Evolutionary conservation across 2,113 vertebrate genomes (phyloP).

Genomic region (Forbesichthys papilliferus): DNA sequence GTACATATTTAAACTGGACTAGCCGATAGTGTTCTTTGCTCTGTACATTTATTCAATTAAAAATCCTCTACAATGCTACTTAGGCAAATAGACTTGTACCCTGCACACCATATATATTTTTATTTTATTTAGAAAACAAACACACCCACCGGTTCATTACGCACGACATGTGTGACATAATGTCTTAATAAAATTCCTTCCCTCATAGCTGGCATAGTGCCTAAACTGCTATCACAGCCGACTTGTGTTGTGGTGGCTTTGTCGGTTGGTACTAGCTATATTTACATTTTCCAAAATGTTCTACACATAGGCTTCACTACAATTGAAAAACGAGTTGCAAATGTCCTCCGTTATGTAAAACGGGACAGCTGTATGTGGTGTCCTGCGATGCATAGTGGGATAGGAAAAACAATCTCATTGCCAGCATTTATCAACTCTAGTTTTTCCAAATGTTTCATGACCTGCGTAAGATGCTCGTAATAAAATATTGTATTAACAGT

Average conservation of each 20-base stretch:
- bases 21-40: no score
- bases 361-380: neutral
- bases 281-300: conserved; percentile 8
- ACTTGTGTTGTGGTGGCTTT: conserved; percentile 31
- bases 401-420: neutral
- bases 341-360: no score
- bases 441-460: neutral
- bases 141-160: neutral
- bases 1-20: no score
- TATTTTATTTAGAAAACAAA: neutral
- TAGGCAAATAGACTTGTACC: no score
- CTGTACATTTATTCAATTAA: neutral
- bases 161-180: conserved; percentile 50
- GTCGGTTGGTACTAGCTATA: conserved; percentile 38
- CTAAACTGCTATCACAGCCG: conserved; percentile 60
- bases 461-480: neutral
- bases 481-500: neutral
- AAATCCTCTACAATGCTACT: no score
- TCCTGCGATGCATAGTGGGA: neutral
- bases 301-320: neutral
- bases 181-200: conserved; percentile 34
- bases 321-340: neutral
- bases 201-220: conserved; percentile 65
- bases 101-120: no score
- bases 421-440: neutral